Evolutionary conservation across 2,888 invertebrate species (phyloP), one percentile per base, ranked within the genome.

Genomic region (Nephrocerus scutellatus): DNA sequence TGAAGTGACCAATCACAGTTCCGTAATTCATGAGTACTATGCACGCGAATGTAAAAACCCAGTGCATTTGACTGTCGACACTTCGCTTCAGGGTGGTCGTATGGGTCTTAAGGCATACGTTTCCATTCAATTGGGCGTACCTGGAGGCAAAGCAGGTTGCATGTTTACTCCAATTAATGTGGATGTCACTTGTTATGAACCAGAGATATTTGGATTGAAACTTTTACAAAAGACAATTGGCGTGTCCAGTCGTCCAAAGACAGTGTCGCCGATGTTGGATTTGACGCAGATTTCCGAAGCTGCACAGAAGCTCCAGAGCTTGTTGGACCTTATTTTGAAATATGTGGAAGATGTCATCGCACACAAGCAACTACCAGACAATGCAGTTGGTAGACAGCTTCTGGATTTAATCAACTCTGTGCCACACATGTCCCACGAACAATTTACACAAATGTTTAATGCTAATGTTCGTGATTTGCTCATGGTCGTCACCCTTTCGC

Each of bases 81-180:
- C 96, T 5, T 84, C 87, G 16, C 74, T 96, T 50, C 79, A 81
- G 51, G 84, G 85, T 28, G 84, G 81, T 19, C 82, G 88, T 53
- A 92, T 97, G 89, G 91, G 88, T 4, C 78, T 97, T 50, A 88
- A 91, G 54, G 95, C 91, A 2, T 97, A 92, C 60, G 82, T 92
- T 46, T 90, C 95, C 65, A 88, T 91, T 9, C 79, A 86, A 46
- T 77, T 96, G 44, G 97, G 97, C 28, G 92, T 97, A 29, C 97
- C 96, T 30, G 85, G 83, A 48, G 91, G 91, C 47, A 88, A 90
- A 63, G 81, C 82, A 60, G 93, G 96, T 46, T 86, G 86, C 63
- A 90, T 93, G 93, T 98, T 97, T 70, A 93, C 96, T 1, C 92
- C 95, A 18, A 84, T 96, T 23, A 84, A 86, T 51, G 89, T 95